Base-by-base conservation (phyloP, 92 coral and sea anemone species). In the Parazoanthus atlanticus region DNA sequence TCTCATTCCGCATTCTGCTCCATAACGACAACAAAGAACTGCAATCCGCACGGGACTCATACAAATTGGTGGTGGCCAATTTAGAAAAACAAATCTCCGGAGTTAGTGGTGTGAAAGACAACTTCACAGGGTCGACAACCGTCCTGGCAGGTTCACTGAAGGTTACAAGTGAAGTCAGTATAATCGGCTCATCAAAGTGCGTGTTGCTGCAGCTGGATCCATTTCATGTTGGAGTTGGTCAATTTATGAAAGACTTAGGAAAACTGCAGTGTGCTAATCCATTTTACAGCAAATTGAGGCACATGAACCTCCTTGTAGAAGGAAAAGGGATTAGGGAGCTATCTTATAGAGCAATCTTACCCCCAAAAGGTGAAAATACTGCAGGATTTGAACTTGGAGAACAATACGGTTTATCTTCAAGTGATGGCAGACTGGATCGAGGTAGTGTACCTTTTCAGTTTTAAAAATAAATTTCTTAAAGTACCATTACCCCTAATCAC, bases 281-380 rank as follows among this genome's bases (percentile, higher is more conserved):
- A 0, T 47, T 81, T 26, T 78, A 80, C 86, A 89, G 90, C 30
- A 86, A 56, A 47, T 79, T 92, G 21, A 73, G 84, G 29, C 88
- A 86, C 5, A 89, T 88, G 43, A 88, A 69, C 5, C 81, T 92
- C 5, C 86, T 76, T 46, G 90, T 89, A 3, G 88, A 92, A 67
- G 94, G 94, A 26, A 82, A 46, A 58, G 94, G 94, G 13, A 26
- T 92, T 6, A 89, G 87, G 72, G 94, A 92, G 36, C 86, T 86
- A 52, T 67, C 92, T 1, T 92, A 86, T 30, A 89, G 85, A 86
- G 75, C 91, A 9, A 92, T 92, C 19, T 36, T 80, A 43, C 84
- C 89, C 16, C 40, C 94, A 78, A 82, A 46, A 41, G 77, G 49
- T 31, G 47, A 28, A 36, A 41, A 69, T 74, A 79, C 76, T 19